Evolutionary conservation across 2,113 vertebrate genomes (phyloP), one percentile per base, ranked within the genome.

Genomic region (Osmerus eperlanus): DNA sequence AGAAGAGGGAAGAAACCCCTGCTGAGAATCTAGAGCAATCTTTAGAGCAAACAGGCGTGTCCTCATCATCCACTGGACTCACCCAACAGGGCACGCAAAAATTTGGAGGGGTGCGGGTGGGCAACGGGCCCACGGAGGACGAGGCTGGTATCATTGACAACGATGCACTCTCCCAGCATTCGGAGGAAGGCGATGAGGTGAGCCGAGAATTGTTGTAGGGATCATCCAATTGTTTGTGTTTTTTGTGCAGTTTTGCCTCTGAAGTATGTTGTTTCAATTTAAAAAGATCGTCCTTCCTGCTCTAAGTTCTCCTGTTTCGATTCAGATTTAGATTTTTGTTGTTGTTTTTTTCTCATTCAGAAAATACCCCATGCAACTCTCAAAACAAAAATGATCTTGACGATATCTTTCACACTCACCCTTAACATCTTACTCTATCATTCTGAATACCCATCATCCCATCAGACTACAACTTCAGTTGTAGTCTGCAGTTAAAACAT

Each of bases 101-200:
- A 94, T 98, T 98, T 28, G 97, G 96, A 90, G 97, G 96, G 76
- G 96, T 99, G 88, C 95, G 96, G 78, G 95, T 99, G 86, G 96
- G 97, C 84, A 99, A 99, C 53, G 97, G 97, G 78, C 97, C 97
- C 21, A 99, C 97, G 2, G 97, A 99, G 88, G 97, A 99, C 75
- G 97, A 99, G 91, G 97, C 97, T 82, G 97, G 97, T 91, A 99
- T 99, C 90, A 96, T 99, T 88, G 96, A 99, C 83, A 97, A 99
- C 74, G 97, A 99, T 92, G 95, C 98, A 86, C 93, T 99, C 76
- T 98, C 96, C 58, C 97, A 95, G 85, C 96, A 98, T 86, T 97
- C 97, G 2, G 97, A 99, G 86, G 97, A 99, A 63, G 94, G 93
- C 53, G 96, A 98, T 54, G 96, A 98, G 94, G 97, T 99, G 88